Conservation (phyloP, 2,797 vertebrate genomes). For the Argentina silus region DNA sequence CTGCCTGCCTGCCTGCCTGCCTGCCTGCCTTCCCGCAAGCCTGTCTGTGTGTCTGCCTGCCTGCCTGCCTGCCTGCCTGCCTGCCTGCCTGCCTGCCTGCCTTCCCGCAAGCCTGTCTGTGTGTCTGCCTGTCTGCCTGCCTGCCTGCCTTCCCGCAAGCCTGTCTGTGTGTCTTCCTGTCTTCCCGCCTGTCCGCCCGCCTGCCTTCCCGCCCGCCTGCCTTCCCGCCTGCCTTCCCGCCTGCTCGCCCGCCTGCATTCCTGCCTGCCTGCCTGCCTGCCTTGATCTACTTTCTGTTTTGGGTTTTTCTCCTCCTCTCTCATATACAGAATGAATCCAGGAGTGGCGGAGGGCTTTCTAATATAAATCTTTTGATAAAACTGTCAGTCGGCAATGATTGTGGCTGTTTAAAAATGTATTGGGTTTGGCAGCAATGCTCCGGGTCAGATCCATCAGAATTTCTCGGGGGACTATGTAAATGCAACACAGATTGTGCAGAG, state of each 20-base stretch:
- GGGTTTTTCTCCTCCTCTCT: conserved; percentile 12
- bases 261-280: conserved; percentile 2
- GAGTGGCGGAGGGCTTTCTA: conserved; percentile 24
- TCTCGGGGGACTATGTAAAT: conserved; percentile 42
- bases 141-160: conserved; percentile 6
- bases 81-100: not conserved
- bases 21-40: no score
- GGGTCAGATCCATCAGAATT: conserved; percentile 15
- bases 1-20: not conserved
- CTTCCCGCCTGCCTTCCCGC: not conserved
- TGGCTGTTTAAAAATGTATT: conserved; percentile 47
- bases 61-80: not conserved
- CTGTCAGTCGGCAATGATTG: conserved; percentile 35
- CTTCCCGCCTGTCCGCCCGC: not conserved
- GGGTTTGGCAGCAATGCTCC: conserved; percentile 28
- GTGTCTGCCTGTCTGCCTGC: conserved; percentile 15
- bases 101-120: no score
- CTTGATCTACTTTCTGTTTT: conserved; percentile 7
- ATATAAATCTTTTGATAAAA: conserved; percentile 48
- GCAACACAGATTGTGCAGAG: conserved; percentile 24
- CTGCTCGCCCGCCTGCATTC: not conserved
- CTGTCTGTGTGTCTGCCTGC: not conserved
- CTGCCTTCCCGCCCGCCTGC: no score
- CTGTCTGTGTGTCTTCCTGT: no score
- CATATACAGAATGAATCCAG: conserved; percentile 35